Conservation (phyloP, 2,888 invertebrate genomes). For the Trilocha varians region DNA sequence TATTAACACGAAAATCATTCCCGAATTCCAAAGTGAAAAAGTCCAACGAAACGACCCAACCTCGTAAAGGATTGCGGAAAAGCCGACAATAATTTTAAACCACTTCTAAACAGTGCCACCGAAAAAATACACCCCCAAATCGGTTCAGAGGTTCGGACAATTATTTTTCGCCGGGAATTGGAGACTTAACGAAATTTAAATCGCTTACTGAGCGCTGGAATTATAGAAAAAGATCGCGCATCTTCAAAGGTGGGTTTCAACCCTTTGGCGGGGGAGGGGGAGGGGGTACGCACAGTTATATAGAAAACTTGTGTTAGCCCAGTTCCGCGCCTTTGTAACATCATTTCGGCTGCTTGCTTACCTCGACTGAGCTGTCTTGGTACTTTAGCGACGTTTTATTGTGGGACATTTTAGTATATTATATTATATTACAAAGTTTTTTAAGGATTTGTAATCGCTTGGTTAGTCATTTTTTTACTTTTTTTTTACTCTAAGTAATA, state of each 20-base stretch:
- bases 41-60: conserved; percentile 27
- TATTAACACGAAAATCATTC: neutral
- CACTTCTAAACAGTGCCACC: conserved; percentile 29
- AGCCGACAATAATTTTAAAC: conserved; percentile 21
- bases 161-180: conserved; percentile 70
- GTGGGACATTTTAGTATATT: conserved; percentile 25
- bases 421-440: neutral
- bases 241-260: conserved; percentile 70
- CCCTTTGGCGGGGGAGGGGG: conserved; percentile 40
- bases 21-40: conserved; percentile 16
- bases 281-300: conserved; percentile 64
- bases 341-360: conserved; percentile 65
- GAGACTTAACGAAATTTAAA: conserved; percentile 71
- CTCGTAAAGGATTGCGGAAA: conserved; percentile 36
- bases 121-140: conserved; percentile 48
- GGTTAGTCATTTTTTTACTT: too few relatives aligned
- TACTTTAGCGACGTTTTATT: too few relatives aligned
- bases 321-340: conserved; percentile 73
- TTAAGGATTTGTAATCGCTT: too few relatives aligned
- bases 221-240: conserved; percentile 71
- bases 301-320: conserved; percentile 75
- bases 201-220: conserved; percentile 66
- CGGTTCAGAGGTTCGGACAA: conserved; percentile 56
- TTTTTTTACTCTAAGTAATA: too few relatives aligned
- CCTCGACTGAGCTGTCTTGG: conserved; percentile 27